Conservation (phyloP, 2,797 vertebrate species). For the Anabacerthia variegaticeps region DNA sequence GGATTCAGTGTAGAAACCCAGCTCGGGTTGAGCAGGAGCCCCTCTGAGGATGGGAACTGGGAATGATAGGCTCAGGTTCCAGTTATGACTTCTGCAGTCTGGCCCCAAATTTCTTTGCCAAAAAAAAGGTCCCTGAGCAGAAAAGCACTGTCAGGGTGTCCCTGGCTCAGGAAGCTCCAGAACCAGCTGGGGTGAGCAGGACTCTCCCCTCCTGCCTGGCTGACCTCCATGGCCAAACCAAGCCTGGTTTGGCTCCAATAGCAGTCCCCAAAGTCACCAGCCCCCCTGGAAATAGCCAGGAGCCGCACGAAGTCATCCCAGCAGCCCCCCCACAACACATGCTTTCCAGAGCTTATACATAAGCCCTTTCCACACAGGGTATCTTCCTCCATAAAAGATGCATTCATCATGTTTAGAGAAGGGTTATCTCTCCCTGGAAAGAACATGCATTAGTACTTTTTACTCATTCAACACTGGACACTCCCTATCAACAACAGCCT, state of each 20-base stretch:
- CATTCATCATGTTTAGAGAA: slow-evolving; percentile 83
- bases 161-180: background rate
- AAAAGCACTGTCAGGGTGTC: background rate
- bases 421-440: slow-evolving; percentile 84
- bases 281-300: background rate
- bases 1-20: rapidly evolving
- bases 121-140: background rate
- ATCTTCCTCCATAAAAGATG: slow-evolving; percentile 64
- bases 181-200: background rate
- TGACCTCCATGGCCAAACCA: rapidly evolving
- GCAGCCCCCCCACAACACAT: background rate
- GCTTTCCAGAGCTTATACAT: slow-evolving; percentile 13
- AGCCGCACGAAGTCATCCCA: background rate
- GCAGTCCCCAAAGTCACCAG: background rate
- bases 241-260: background rate
- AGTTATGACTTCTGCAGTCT: background rate
- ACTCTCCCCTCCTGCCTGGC: background rate
- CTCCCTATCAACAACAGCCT: slow-evolving; percentile 89
- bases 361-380: slow-evolving; percentile 20
- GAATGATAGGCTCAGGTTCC: background rate
- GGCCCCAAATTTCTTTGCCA: background rate
- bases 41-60: background rate
- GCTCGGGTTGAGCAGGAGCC: background rate
- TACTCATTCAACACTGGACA: slow-evolving; percentile 87
- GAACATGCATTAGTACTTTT: slow-evolving; percentile 88